Evolutionary conservation across 2,113 vertebrate genomes (phyloP), one percentile per base, ranked within the genome.

Genomic region (Sphaerodactylus townsendi): DNA sequence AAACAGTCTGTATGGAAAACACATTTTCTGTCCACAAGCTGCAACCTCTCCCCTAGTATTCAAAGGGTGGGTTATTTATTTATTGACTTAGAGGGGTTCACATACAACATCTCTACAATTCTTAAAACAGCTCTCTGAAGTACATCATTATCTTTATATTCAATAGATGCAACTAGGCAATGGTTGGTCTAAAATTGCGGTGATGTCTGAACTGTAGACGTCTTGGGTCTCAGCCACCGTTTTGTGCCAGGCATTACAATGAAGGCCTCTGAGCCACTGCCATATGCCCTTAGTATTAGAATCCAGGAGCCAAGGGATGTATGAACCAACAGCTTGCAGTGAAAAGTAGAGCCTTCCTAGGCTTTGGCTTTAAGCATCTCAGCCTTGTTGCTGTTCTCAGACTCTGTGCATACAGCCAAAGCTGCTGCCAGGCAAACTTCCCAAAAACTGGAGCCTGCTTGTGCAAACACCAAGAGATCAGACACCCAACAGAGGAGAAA

Each of bases 351-450:
- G 17, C 10, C 33, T 78, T 64, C 75, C 74, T 28, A n/a, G 53
- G 15, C 14, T 80, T 50, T 37, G 48, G 74, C 73, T 71, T 76
- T 48, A 53, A 59, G 85, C 23, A 39, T 71, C 65, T 44, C 11
- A 8, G 73, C 65, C 79, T 72, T 25, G 65, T 70, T 77, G 85
- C 85, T 82, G 46, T 81, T 77, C 79, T 86, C 72, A 35, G 83
- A 84, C 65, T 59, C 65, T 77, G 65, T 77, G 39, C 33, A 30
- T 33, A 66, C 46, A 69, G 78, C 71, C 64, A 75, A 69, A 30
- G 50, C 64, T 62, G 65, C 85, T 82, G 65, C 85, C 79, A 71
- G 73, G 79, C 85, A 86, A 82, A 82, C 73, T 82, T 79, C 66
- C 56, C 19, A 37, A 75, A 39, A 86, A 69, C 77, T 71, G 53